Evolutionary conservation across 2,797 vertebrate genomes (phyloP), one percentile per base, ranked within the genome.

Genomic region (Xerus rutilus): DNA sequence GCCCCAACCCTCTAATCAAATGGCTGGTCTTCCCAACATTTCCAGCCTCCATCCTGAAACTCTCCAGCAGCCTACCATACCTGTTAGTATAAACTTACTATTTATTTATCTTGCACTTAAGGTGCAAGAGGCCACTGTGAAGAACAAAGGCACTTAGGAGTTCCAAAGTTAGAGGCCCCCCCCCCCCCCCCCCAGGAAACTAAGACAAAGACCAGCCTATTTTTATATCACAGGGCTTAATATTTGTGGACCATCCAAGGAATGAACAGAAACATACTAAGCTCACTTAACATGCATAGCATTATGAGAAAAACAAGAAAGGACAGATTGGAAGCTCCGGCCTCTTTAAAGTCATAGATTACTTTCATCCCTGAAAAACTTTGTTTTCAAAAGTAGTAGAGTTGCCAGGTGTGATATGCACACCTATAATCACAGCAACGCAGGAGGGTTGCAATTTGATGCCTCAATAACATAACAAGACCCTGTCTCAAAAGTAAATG

Each of bases 361-460:
- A 82, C 83, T 78, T 91, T 84, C 73, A 70, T 92, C 72, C 45
- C 78, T 89, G 49, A 94, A 86, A 94, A 77, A 35, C n/a, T 43
- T 74, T 67, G 69, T 87, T 64, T 86, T 89, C 74, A 82, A 62
- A 92, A 62, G 5, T 85, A 76, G 49, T 73, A 39, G 57, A 57
- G 54, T 54, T 20, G 54, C 49, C 49, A 49, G 49, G 49, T 49
- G 49, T 49, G 49, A 49, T 49, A 12, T 49, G 49, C 49, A 49
- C 49, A 49, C 49, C 49, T 49, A 3, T 49, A 39, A 39, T 39
- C 39, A 39, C 39, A 39, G 39, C 39, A 2, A 39, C 39, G 39
- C 39, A 39, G 39, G 39, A 39, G 39, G 39, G 39, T 39, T 39
- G 39, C 39, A 39, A 39, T 39, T 39, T 39, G 39, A 39, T 39